Conservation (phyloP, 2,113 vertebrate genomes). For the Amblyopsis rosae region DNA sequence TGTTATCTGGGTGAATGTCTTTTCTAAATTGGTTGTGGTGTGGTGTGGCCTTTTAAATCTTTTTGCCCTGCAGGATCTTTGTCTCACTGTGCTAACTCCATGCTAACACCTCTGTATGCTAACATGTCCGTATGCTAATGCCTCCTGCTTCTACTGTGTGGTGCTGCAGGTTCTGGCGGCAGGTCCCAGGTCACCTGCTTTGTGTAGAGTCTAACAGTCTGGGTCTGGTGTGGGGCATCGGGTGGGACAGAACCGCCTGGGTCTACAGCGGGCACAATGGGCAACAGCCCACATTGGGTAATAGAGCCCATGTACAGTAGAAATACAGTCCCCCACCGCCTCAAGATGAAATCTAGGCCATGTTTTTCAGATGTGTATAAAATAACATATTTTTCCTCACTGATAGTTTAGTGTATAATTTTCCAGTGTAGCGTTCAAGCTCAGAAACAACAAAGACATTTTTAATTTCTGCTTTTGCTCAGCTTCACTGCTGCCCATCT, state of each 20-base stretch:
- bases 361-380: too few relatives aligned
- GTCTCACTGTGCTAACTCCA: constrained; percentile 6
- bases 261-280: constrained; percentile 84
- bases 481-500: too few relatives aligned
- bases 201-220: constrained; percentile 86
- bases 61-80: constrained; percentile 1
- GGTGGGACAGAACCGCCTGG: constrained; percentile 91
- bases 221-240: constrained; percentile 93
- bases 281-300: constrained; percentile 86
- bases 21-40: background rate
- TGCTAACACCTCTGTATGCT: constrained; percentile 1
- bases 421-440: too few relatives aligned
- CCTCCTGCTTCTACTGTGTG: constrained; percentile 54
- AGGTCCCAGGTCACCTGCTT: constrained; percentile 91
- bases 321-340: background rate
- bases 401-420: too few relatives aligned
- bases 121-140: constrained; percentile 26
- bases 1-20: constrained; percentile 4
- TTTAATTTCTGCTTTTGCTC: too few relatives aligned
- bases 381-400: too few relatives aligned
- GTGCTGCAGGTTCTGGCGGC: constrained; percentile 92
- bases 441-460: too few relatives aligned
- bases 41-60: background rate
- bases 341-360: too few relatives aligned
- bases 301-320: constrained; percentile 31